Conservation (phyloP, 2,888 invertebrate genomes). For the Choreutis nemorana region DNA sequence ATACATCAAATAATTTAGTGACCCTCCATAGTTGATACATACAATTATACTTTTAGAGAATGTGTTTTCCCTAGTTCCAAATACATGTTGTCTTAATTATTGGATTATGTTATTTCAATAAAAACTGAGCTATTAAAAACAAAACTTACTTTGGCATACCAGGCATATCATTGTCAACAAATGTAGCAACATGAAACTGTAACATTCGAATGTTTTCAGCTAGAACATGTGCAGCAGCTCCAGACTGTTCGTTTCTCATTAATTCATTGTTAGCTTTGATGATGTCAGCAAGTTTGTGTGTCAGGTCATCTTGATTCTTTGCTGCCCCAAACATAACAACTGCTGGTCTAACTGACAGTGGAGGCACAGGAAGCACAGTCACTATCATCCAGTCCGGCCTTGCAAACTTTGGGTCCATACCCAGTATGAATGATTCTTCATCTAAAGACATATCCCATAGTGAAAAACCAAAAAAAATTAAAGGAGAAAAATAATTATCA, state of each 20-base stretch:
- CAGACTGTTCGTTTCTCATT: constrained; percentile 92
- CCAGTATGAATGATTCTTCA: constrained; percentile 93
- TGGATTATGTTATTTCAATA: no score
- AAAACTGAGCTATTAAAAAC: no score
- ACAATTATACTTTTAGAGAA: no score
- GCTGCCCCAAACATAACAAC: constrained; percentile 99
- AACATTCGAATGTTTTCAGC: constrained; percentile 97
- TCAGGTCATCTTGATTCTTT: constrained; percentile 98
- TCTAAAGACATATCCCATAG: no score
- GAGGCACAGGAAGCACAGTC: constrained; percentile 97
- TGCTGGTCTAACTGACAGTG: constrained; percentile 94
- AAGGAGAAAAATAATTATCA: constrained; percentile 8
- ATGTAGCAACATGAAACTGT: constrained; percentile 98
- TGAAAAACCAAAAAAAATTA: constrained; percentile 1
- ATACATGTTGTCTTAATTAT: no score
- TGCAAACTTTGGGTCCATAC: constrained; percentile 97
- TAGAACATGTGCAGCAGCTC: constrained; percentile 97
- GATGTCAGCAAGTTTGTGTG: constrained; percentile 98
- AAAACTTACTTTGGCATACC: constrained; percentile 83
- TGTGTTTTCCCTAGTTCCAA: no score
- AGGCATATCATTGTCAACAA: constrained; percentile 99
- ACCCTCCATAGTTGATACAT: no score
- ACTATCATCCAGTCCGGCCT: constrained; percentile 99
- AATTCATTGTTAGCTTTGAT: constrained; percentile 98
- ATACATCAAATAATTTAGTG: no score